Evolutionary conservation across 2,888 invertebrate genomes (phyloP).

Genomic region (Hypercompe scribonia): DNA sequence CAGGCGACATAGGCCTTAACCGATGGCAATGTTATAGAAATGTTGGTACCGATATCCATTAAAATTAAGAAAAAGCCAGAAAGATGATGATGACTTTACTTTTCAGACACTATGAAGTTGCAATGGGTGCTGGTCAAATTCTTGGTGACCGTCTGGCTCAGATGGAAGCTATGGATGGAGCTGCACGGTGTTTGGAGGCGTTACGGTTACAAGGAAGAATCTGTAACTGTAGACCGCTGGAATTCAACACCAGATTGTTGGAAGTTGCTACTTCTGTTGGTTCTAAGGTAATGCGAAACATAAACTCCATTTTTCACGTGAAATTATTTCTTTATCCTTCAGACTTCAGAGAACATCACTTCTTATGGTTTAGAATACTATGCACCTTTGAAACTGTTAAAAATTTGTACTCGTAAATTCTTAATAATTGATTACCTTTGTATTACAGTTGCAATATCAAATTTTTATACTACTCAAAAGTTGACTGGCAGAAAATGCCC

Average conservation of each 20-base stretch:
- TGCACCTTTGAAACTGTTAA: too few relatives aligned
- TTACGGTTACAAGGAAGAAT: conserved; percentile 92
- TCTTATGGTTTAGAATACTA: too few relatives aligned
- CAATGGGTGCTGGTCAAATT: conserved; percentile 93
- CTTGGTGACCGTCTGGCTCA: conserved; percentile 94
- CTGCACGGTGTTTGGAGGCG: conserved; percentile 92
- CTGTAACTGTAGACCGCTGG: conserved; percentile 94
- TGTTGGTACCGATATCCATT: not conserved
- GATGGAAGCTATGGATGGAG: conserved; percentile 96
- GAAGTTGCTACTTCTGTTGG: conserved; percentile 95
- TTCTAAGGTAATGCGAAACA: conserved; percentile 88
- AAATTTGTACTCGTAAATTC: too few relatives aligned
- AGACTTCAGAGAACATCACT: too few relatives aligned
- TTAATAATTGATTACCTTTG: too few relatives aligned
- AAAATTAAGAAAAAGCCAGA: not conserved
- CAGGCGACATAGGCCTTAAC: not conserved
- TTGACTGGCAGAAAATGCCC: too few relatives aligned
- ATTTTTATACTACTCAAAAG: too few relatives aligned
- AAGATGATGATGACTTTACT: not conserved
- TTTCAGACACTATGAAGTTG: conserved; percentile 93
- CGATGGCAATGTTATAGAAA: not conserved
- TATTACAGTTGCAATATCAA: too few relatives aligned
- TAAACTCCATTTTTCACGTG: too few relatives aligned
- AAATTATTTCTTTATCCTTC: too few relatives aligned
- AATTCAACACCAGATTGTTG: conserved; percentile 93